Evolutionary conservation across 1,140 invertebrate species (phyloP), one percentile per base, ranked within the genome.

Genomic region (Megalopta genalis): DNA sequence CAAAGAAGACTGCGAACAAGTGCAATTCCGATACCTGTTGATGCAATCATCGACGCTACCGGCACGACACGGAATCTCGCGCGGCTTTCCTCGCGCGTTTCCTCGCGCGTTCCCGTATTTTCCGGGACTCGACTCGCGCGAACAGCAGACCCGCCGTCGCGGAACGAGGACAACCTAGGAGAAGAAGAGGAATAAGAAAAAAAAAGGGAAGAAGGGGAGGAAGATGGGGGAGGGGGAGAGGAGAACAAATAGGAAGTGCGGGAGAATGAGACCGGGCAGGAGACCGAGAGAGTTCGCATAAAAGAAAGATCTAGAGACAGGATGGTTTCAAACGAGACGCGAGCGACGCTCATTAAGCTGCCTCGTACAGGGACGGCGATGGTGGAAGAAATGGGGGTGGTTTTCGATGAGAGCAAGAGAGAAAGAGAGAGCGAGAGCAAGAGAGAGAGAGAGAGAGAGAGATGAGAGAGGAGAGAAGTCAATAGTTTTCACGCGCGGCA

Each of bases 401-500:
- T 57, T n/a, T n/a, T 46, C 69, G 32, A 27, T 27, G 42, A 3
- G 23, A 2, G 27, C n/a, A 37, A 65, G 21, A 39, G 18, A 27
- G 64, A 65, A 6, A 21, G 65, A 63, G 42, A 46, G 42, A 46
- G 42, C 3, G 12, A 46, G 42, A 46, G 42, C 10, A 46, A 46
- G 14, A 46, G 42, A 46, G 42, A 46, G 42, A 46, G 42, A 46
- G 42, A 46, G 42, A 12, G 42, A 63, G 67, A 65, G 57, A 21
- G 66, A 46, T n/a, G n/a, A 49, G 52, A 39, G 54, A 65, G 73
- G 52, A 62, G 70, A 52, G 77, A 69, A 69, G 77, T 87, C 86
- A 87, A 87, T 87, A 84, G 85, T 83, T 87, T 78, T 81, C 74
- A 82, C 85, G 84, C 76, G 76, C 75, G 63, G 75, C 67, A 68